Evolutionary conservation across 1,140 invertebrate species (phyloP).

Genomic region (Apis florea): DNA sequence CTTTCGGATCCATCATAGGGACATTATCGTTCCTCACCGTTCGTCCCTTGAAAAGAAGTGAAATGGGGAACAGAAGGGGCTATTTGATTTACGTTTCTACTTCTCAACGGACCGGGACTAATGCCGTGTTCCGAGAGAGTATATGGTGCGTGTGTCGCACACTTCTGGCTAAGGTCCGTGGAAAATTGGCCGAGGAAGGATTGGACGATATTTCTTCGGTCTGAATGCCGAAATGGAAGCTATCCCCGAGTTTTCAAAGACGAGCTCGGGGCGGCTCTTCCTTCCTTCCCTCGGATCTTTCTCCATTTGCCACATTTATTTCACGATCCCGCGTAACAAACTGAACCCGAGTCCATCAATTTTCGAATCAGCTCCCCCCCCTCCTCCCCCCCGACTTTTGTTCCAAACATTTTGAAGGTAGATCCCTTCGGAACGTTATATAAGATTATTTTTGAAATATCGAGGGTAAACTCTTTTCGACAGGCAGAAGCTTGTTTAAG

Average conservation of each 20-base stretch:
- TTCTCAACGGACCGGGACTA: constrained; percentile 32
- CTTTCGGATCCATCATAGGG: constrained; percentile 29
- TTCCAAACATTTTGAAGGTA: too few relatives aligned
- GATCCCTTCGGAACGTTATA: neutral
- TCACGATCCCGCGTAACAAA: neutral
- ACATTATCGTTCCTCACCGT: constrained; percentile 41
- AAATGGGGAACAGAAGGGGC: neutral
- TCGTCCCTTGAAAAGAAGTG: neutral
- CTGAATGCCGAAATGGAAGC: constrained; percentile 30
- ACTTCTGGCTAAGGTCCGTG: neutral
- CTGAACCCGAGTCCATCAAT: constrained; percentile 4
- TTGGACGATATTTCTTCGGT: constrained; percentile 41
- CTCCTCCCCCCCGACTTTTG: neutral
- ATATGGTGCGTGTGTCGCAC: constrained; percentile 13
- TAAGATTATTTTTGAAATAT: neutral
- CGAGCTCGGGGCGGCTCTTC: neutral
- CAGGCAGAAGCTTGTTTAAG: too few relatives aligned
- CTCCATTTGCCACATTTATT: constrained; percentile 19
- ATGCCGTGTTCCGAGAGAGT: neutral
- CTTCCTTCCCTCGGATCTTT: neutral
- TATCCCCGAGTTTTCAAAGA: constrained; percentile 39
- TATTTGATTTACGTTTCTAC: constrained; percentile 43
- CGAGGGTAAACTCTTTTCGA: too few relatives aligned
- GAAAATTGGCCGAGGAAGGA: constrained; percentile 38
- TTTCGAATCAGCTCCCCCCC: neutral